These are phyloP conservation scores for Acrocephalus scirpaceus DNA, from an alignment of 2,797 vertebrate genomes.

Conservation along the genomic window DNA sequence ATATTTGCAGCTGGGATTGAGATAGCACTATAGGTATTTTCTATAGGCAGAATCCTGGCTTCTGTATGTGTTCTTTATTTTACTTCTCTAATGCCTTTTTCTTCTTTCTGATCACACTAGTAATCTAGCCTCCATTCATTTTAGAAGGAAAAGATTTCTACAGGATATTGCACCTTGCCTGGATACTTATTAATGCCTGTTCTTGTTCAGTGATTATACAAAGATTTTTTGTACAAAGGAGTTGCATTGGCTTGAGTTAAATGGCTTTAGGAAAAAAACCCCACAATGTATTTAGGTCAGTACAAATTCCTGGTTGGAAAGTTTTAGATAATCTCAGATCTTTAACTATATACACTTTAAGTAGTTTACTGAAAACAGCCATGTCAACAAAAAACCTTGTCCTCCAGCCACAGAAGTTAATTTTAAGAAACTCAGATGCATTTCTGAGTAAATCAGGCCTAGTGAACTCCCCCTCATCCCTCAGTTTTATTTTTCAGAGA, in stretches of 20 bases:
- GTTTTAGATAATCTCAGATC: constrained; percentile 39
- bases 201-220: constrained; percentile 46
- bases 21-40: neutral
- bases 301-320: constrained; percentile 45
- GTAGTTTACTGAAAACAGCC: neutral
- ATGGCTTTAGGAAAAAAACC: neutral
- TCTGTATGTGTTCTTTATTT: neutral
- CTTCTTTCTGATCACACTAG: neutral
- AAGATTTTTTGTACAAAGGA: constrained; percentile 50
- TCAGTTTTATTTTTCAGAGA: neutral
- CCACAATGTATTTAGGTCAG: constrained; percentile 55
- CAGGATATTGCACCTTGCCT: constrained; percentile 34
- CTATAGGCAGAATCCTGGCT: neutral
- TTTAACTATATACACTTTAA: constrained; percentile 27
- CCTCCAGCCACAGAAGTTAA: neutral
- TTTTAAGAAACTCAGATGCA: neutral
- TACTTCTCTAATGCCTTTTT: neutral
- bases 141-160: constrained; percentile 9
- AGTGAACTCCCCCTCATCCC: neutral
- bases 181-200: constrained; percentile 23
- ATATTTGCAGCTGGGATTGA: neutral
- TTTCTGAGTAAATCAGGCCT: neutral
- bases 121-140: neutral
- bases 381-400: neutral
- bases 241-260: constrained; percentile 23